phyloP scores from a whole-genome alignment of 2,797 vertebrate species.

The Amphiprion clarkii region DNA sequence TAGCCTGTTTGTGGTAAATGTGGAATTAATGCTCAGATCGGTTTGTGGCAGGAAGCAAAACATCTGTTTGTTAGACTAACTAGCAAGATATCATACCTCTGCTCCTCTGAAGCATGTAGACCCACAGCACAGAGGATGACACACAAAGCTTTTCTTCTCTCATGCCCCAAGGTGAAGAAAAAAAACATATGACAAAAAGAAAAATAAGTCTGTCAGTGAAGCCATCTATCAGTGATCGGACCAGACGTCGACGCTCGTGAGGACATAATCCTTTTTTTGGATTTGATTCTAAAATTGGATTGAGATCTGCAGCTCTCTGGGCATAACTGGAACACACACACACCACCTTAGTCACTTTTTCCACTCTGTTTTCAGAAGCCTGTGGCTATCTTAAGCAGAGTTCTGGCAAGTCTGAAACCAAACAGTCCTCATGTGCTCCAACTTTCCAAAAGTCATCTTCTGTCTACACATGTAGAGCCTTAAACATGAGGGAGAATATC shows the following conservation, averaged over 20 bases:
- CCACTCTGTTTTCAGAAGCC: slow-evolving; percentile 44
- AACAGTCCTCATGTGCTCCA: slow-evolving; percentile 30
- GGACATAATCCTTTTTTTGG: slow-evolving; percentile 33
- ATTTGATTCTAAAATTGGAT: slow-evolving; percentile 45
- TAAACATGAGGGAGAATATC: slow-evolving; percentile 17
- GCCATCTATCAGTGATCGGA: slow-evolving; percentile 17
- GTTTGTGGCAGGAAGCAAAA: slow-evolving; percentile 27
- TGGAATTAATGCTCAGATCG: slow-evolving; percentile 41
- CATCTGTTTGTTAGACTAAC: slow-evolving; percentile 39
- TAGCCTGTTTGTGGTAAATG: slow-evolving; percentile 15
- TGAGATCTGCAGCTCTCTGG: slow-evolving; percentile 31
- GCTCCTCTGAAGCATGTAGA: slow-evolving; percentile 25
- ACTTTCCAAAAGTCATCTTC: slow-evolving; percentile 54
- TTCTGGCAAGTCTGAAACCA: slow-evolving; percentile 46
- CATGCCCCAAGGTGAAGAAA: background rate
- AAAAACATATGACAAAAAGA: slow-evolving; percentile 12
- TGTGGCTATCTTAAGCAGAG: slow-evolving; percentile 43
- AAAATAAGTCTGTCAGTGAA: slow-evolving; percentile 10
- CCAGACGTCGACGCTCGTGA: slow-evolving; percentile 15
- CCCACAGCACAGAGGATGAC: slow-evolving; percentile 7
- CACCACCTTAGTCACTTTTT: slow-evolving; percentile 60
- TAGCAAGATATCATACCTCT: background rate
- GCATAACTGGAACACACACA: slow-evolving; percentile 22
- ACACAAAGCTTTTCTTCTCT: slow-evolving; percentile 2
- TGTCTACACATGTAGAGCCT: slow-evolving; percentile 13